Evolutionary conservation across 2,113 vertebrate species (phyloP).

Genomic region (Eptatretus burgeri): DNA sequence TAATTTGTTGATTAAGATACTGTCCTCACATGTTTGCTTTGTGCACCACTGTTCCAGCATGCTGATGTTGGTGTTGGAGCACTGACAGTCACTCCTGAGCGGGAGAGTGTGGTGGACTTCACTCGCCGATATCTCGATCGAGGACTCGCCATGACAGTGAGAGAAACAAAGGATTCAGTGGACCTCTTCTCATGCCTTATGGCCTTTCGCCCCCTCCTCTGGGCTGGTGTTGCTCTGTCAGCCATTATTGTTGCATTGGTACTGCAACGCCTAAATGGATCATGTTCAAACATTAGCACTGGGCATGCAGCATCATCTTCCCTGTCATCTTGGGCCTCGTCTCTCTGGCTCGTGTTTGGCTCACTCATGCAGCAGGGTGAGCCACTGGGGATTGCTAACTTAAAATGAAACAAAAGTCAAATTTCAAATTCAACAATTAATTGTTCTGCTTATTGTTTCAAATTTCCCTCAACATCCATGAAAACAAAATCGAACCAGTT

Average conservation of each 20-base stretch:
- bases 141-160: constrained; percentile 67
- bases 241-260: constrained; percentile 67
- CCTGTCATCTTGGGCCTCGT: constrained; percentile 83
- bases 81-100: constrained; percentile 79
- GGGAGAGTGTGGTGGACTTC: constrained; percentile 88
- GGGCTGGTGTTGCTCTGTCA: constrained; percentile 87
- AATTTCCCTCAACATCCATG: too few relatives aligned
- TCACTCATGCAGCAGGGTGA: constrained; percentile 97
- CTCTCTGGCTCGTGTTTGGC: constrained; percentile 98
- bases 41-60: constrained; percentile 21
- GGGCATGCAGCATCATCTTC: constrained; percentile 18
- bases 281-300: too few relatives aligned
- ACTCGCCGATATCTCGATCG: constrained; percentile 96
- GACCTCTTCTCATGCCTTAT: constrained; percentile 95
- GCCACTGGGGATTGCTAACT: constrained; percentile 9
- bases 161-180: constrained; percentile 44
- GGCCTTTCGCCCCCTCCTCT: constrained; percentile 75
- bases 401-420: too few relatives aligned
- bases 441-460: too few relatives aligned
- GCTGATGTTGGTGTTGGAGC: constrained; percentile 87
- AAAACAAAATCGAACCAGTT: too few relatives aligned
- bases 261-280: constrained; percentile 55
- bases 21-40: neutral
- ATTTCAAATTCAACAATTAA: too few relatives aligned
- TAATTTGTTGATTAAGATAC: too few relatives aligned